A percentile compares a stretch with the other conserved stretches of the same genome.
These are phyloP conservation scores for Thinocorus orbignyianus DNA, from an alignment of 2,113 vertebrate species.

Conservation along the genomic window DNA sequence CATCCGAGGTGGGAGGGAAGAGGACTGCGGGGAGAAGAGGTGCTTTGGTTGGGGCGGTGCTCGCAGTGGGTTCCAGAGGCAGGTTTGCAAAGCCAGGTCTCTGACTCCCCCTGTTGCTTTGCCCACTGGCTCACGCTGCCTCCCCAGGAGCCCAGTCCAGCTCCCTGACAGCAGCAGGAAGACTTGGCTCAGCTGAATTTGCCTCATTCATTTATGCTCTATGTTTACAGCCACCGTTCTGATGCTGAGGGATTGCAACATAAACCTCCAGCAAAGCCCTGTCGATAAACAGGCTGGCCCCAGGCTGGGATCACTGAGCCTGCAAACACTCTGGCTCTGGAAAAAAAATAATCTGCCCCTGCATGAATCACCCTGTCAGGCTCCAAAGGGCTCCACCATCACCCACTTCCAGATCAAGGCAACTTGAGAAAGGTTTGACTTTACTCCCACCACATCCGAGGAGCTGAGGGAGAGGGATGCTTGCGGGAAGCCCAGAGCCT, in stretches of 20 bases:
- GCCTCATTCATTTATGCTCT: background rate
- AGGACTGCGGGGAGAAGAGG: background rate
- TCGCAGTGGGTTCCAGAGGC: background rate
- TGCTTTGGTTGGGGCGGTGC: background rate
- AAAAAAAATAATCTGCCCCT: background rate
- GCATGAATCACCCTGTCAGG: too few species aligned
- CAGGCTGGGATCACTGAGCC: background rate
- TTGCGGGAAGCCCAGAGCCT: background rate
- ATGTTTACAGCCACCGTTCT: background rate
- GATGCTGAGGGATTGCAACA: accelerated
- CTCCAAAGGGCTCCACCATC: background rate
- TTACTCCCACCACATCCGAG: background rate
- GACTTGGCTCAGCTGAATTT: background rate
- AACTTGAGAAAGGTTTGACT: background rate
- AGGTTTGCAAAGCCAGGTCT: conserved; percentile 47
- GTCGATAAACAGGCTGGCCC: background rate
- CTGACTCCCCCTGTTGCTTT: conserved; percentile 58
- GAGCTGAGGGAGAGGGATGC: background rate
- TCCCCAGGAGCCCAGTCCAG: background rate
- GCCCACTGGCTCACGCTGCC: background rate
- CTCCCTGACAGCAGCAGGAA: background rate
- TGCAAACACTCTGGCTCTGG: background rate
- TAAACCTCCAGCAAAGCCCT: background rate
- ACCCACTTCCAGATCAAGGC: background rate
- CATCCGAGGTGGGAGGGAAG: background rate